Percentiles rank a stretch among this genome's conserved stretches.
phyloP scores from a whole-genome alignment of 2,797 vertebrate genomes.

The Meda fulgida region DNA sequence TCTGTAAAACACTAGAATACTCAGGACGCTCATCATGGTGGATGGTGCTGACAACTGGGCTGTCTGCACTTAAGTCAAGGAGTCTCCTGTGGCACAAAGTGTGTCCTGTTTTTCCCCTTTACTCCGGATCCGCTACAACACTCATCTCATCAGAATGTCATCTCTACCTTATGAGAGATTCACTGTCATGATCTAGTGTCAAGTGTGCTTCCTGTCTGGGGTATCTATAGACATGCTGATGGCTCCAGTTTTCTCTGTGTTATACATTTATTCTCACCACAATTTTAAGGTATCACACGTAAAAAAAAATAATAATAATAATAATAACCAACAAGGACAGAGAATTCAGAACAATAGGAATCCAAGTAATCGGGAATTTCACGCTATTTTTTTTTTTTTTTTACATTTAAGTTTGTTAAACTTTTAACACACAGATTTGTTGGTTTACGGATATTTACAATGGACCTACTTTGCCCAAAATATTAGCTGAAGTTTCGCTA shows the following conservation, averaged over 20 bases:
- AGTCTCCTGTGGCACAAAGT: constrained; percentile 17
- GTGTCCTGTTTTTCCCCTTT: constrained; percentile 46
- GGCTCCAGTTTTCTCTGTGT: constrained; percentile 19
- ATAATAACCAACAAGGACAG: constrained; percentile 3
- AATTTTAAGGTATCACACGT: not conserved
- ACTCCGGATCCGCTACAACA: constrained; percentile 16
- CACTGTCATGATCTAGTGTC: constrained; percentile 27
- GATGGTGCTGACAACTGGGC: constrained; percentile 39
- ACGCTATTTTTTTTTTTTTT: too few species aligned
- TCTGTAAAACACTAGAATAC: constrained; percentile 46
- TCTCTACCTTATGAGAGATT: constrained; percentile 49
- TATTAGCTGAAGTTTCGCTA: not conserved
- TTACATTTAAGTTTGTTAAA: not conserved
- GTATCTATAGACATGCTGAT: constrained; percentile 7
- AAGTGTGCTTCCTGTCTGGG: constrained; percentile 44
- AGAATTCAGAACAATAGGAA: not conserved
- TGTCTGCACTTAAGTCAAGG: constrained; percentile 37
- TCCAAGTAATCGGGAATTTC: not conserved
- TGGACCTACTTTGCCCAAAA: not conserved
- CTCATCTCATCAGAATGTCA: constrained; percentile 22
- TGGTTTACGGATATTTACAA: not conserved
- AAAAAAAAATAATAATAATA: not conserved
- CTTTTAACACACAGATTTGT: not conserved
- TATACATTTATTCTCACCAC: constrained; percentile 12
- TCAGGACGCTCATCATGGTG: constrained; percentile 13